Percentiles rank a stretch among this genome's conserved stretches.
phyloP scores from a whole-genome alignment of 2,888 invertebrate genomes.

The Chymomyza procnemis region DNA sequence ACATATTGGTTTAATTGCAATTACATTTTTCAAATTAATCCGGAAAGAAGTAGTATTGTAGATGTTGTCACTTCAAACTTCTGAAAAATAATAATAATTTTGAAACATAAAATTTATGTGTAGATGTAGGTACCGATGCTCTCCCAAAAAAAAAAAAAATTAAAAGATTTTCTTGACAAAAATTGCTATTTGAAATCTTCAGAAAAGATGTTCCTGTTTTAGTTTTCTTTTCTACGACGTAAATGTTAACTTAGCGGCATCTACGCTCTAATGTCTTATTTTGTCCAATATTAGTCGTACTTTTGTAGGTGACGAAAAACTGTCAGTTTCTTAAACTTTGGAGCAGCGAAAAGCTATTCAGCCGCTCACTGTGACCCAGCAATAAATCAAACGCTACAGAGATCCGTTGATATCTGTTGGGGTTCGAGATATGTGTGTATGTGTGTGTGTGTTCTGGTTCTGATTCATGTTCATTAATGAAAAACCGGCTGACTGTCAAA shows the following conservation, averaged over 20 bases:
- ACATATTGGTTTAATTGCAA: too few relatives aligned
- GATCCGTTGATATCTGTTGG: background rate
- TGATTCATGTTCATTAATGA: constrained; percentile 66
- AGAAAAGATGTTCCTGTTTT: too few relatives aligned
- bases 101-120: too few relatives aligned
- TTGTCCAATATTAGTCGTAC: background rate
- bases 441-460: constrained; percentile 24
- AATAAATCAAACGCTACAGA: constrained; percentile 2
- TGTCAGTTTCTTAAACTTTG: background rate
- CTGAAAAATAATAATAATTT: too few relatives aligned
- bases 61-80: too few relatives aligned
- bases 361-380: background rate
- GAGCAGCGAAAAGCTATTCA: background rate
- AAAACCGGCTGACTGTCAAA: constrained; percentile 71
- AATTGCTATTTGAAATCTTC: too few relatives aligned
- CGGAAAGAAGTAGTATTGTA: too few relatives aligned
- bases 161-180: too few relatives aligned
- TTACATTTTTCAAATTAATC: too few relatives aligned
- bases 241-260: background rate
- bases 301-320: background rate
- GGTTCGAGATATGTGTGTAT: background rate
- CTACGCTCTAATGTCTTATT: background rate
- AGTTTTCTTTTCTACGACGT: too few relatives aligned
- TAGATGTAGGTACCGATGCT: too few relatives aligned
- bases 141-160: too few relatives aligned